Evolutionary conservation across 2,888 invertebrate genomes (phyloP).

Genomic region (Pilophorus perplexus): DNA sequence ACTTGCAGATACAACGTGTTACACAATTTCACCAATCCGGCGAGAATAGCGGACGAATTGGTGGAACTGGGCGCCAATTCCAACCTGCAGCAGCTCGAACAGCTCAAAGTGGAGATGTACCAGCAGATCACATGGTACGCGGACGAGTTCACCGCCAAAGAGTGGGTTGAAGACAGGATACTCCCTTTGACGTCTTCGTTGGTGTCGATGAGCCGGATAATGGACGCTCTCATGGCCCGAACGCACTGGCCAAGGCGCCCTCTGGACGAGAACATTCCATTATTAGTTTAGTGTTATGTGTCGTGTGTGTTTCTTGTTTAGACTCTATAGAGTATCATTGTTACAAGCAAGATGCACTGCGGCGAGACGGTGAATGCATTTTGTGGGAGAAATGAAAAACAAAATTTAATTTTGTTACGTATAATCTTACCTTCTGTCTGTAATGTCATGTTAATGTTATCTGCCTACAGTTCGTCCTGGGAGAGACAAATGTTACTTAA

Average conservation of each 20-base stretch:
- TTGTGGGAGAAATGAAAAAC: no score
- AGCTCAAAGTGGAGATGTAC: slow-evolving; percentile 49
- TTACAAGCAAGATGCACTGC: no score
- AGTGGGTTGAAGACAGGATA: slow-evolving; percentile 54
- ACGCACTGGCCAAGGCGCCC: slow-evolving; percentile 52
- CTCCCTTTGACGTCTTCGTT: slow-evolving; percentile 51
- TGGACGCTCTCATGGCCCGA: slow-evolving; percentile 49
- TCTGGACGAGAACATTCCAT: slow-evolving; percentile 32
- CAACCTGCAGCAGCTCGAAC: slow-evolving; percentile 47
- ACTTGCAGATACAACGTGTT: slow-evolving; percentile 53
- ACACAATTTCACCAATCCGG: slow-evolving; percentile 55
- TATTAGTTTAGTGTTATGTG: neutral
- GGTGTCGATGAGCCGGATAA: slow-evolving; percentile 47
- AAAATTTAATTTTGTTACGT: no score
- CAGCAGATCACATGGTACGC: slow-evolving; percentile 50
- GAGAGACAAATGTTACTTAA: no score
- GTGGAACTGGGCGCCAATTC: slow-evolving; percentile 42
- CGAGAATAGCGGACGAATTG: slow-evolving; percentile 52
- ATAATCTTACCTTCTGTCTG: no score
- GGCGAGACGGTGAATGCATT: no score
- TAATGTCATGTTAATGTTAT: no score
- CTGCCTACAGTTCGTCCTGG: no score
- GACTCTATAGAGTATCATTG: no score
- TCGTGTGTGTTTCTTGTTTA: neutral
- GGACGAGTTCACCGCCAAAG: slow-evolving; percentile 51